Evolutionary conservation across 2,113 vertebrate genomes (phyloP), one percentile per base, ranked within the genome.

Genomic region (Anarhynchus alexandrinus): DNA sequence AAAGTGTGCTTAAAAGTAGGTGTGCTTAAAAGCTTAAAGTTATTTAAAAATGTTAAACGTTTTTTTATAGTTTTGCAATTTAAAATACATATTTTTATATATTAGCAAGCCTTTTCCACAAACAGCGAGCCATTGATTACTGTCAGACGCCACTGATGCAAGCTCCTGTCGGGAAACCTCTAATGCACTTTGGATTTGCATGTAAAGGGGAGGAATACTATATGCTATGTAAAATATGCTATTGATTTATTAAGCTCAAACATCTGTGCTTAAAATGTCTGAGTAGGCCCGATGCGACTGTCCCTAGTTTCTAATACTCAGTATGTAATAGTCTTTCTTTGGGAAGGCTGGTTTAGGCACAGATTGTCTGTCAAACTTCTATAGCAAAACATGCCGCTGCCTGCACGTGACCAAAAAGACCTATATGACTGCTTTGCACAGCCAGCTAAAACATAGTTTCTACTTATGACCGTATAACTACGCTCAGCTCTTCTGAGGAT

Each of bases 381-480:
- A 1, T 10, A 65, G 69, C 36, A 55, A 65, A 21, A 11, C 5
- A 5, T 61, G 42, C 15, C 47, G 18, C 25, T 58, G 47, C 2
- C 22, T 34, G 12, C 13, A 23, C 0, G 0, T 67, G 54, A 40
- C 32, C 42, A 23, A 34, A 65, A 36, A 29, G 8, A 42, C 30
- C 15, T 6, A 4, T 57, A 5, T 15, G 30, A 32, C 15, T 18
- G 9, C 45, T 93, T 49, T 72, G 54, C 34, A 29, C 15, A 12
- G 40, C 59, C 17, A n/a, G 19, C 34, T 67, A 32, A 59, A 71
- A 43, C 0, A 0, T 83, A 12, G 2, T 55, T 71, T 52, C 45
- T 40, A 6, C 29, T 52, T 38, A 7, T 1, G 19, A 12, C 32
- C 0, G 0, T 10, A 10, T 22, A 55, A 66, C 71, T 45, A 47